Percentiles rank a stretch among this genome's conserved stretches.
Evolutionary conservation across 2,113 vertebrate genomes (phyloP).

Genomic region (human): DNA sequence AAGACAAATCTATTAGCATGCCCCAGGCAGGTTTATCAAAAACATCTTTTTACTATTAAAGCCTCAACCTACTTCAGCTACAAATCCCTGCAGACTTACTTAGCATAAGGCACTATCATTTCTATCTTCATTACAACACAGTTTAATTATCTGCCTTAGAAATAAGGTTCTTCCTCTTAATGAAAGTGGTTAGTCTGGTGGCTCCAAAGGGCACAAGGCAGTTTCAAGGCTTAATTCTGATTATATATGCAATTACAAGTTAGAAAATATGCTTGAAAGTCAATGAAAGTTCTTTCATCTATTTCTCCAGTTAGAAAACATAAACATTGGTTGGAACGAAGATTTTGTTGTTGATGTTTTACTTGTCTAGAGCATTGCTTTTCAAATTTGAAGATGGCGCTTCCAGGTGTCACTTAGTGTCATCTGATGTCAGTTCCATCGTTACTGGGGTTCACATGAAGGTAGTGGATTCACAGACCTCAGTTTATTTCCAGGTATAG

Average conservation of each 20-base stretch:
- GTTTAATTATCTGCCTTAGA: constrained; percentile 70
- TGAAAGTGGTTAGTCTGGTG: constrained; percentile 37
- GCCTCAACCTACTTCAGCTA: constrained; percentile 59
- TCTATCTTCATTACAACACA: constrained; percentile 51
- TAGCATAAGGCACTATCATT: constrained; percentile 54
- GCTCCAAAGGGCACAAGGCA: not conserved
- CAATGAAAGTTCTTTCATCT: not conserved
- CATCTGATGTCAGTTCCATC: not conserved
- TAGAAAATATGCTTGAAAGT: constrained; percentile 29
- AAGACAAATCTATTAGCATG: not conserved
- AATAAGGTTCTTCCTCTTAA: constrained; percentile 52
- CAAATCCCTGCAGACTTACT: constrained; percentile 46
- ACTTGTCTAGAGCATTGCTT: not conserved
- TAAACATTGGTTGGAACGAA: not conserved
- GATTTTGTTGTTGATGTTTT: not conserved
- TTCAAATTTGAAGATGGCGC: not conserved
- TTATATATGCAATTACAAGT: not conserved
- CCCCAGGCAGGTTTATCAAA: constrained; percentile 58
- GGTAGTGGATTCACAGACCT: not conserved
- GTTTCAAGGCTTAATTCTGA: constrained; percentile 22
- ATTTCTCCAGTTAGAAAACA: not conserved
- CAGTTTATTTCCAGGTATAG: not conserved
- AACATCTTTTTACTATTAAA: constrained; percentile 55
- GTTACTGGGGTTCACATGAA: not conserved
- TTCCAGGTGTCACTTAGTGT: not conserved